phyloP scores from a whole-genome alignment of 2,113 vertebrate species.

The Ifrita kowaldi region DNA sequence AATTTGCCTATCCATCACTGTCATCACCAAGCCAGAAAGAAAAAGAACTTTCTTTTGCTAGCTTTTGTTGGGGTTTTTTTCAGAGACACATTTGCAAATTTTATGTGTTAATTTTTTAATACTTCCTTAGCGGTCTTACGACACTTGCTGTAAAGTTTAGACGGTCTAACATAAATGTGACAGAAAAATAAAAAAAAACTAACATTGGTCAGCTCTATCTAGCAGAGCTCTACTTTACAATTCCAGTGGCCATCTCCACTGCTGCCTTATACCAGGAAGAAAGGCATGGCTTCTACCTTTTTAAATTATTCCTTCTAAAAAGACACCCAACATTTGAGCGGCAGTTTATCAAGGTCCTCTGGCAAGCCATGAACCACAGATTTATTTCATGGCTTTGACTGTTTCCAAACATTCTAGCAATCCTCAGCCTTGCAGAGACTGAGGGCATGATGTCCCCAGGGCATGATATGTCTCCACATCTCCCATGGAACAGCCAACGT shows the following conservation, averaged over 20 bases:
- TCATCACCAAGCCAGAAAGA: background rate
- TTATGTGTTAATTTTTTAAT: background rate
- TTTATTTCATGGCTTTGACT: background rate
- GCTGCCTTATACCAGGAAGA: background rate
- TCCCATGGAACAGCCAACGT: background rate
- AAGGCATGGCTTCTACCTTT: background rate
- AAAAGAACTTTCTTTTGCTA: background rate
- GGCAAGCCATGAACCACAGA: background rate
- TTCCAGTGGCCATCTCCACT: background rate
- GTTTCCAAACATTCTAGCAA: background rate
- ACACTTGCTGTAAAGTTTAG: background rate
- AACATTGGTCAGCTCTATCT: background rate
- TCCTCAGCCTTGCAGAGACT: background rate
- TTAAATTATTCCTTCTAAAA: background rate
- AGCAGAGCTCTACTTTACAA: background rate
- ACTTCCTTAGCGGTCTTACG: accelerated
- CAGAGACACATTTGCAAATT: background rate
- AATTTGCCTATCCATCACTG: background rate
- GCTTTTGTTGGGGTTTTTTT: background rate
- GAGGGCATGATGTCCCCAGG: too few relatives aligned
- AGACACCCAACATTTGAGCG: background rate
- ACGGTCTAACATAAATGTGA: background rate
- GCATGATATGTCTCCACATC: background rate
- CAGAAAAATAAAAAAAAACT: background rate
- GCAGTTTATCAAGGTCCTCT: background rate